Conservation (phyloP, 2,113 vertebrate genomes). For the Poeciliopsis retropinna region DNA sequence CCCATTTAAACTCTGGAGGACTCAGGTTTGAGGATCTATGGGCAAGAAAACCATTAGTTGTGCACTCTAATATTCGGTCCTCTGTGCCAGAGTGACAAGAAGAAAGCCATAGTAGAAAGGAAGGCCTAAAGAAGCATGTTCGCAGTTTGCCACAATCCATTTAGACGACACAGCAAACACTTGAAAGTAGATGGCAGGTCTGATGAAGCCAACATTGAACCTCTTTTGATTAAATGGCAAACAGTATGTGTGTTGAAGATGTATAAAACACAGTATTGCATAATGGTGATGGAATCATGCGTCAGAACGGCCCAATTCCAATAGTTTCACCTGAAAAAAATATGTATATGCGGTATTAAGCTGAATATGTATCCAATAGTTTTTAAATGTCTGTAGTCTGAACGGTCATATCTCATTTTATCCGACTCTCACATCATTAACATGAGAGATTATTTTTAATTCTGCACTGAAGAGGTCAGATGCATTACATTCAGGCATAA, state of each 20-base stretch:
- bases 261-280: neutral
- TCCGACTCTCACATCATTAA: too few species aligned
- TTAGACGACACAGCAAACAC: neutral
- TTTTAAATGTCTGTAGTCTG: too few species aligned
- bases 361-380: too few species aligned
- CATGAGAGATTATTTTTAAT: too few species aligned
- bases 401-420: too few species aligned
- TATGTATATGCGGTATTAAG: too few species aligned
- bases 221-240: neutral
- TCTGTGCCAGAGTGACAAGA: neutral
- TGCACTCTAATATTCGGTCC: neutral
- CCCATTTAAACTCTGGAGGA: neutral
- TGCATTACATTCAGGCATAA: too few species aligned
- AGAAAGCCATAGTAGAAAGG: neutral
- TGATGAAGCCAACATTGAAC: too few species aligned
- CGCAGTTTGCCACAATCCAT: neutral
- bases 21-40: neutral
- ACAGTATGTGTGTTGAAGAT: neutral
- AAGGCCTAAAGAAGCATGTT: neutral
- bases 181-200: neutral
- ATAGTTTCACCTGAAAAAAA: too few species aligned
- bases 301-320: too few species aligned
- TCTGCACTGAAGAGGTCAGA: too few species aligned
- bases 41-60: neutral
- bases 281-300: neutral